These are phyloP conservation scores for Ophiothrix spiculata DNA, from an alignment of 35 echinoderm and acorn worm genomes.

Conservation along the genomic window DNA sequence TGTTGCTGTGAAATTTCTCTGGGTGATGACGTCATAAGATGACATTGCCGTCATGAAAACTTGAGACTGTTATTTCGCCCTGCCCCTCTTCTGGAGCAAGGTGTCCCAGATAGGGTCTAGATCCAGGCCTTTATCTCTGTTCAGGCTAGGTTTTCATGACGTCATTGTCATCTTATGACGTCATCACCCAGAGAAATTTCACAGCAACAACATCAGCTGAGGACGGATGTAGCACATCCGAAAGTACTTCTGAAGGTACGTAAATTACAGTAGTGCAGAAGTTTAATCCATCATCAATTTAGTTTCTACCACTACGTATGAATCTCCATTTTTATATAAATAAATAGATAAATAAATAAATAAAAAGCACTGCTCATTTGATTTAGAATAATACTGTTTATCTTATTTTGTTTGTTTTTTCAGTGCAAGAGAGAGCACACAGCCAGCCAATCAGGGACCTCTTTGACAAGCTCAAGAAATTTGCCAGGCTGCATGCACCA, in stretches of 20 bases:
- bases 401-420: neutral
- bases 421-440: constrained; percentile 85
- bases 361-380: neutral
- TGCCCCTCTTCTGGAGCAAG: too few relatives aligned
- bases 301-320: neutral
- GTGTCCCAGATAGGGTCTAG: too few relatives aligned
- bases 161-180: too few relatives aligned
- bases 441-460: constrained; percentile 61
- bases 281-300: neutral
- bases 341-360: neutral
- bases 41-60: too few relatives aligned
- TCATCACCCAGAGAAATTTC: too few relatives aligned
- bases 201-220: too few relatives aligned
- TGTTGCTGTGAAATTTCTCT: too few relatives aligned
- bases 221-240: neutral
- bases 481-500: constrained; percentile 75
- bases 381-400: neutral
- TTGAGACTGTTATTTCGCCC: too few relatives aligned
- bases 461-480: constrained; percentile 54
- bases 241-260: neutral
- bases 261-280: neutral
- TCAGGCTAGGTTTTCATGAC: too few relatives aligned
- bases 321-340: neutral
- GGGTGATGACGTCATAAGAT: too few relatives aligned
- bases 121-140: too few relatives aligned